Evolutionary conservation across 2,113 vertebrate genomes (phyloP).

Genomic region (Dendropsophus ebraccatus): DNA sequence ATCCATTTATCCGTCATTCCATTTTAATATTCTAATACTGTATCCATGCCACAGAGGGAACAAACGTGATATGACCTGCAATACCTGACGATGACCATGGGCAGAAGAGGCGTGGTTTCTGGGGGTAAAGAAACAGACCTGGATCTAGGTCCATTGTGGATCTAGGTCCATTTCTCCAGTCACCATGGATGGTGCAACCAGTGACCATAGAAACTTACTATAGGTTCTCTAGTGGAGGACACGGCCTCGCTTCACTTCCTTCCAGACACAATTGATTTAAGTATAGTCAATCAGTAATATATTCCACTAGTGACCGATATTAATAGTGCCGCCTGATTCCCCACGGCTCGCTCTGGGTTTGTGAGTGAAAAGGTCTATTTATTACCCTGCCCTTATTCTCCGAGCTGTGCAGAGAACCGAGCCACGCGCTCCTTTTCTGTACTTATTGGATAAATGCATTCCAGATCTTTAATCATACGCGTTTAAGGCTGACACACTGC

Average conservation of each 20-base stretch:
- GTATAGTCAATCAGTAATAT: constrained; percentile 4
- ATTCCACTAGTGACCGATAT: constrained; percentile 16
- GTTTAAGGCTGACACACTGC: constrained; percentile 31
- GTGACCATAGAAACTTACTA: not conserved
- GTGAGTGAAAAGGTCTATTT: not conserved
- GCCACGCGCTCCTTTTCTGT: fast-evolving
- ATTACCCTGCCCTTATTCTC: constrained; percentile 35
- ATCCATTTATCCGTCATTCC: too few relatives aligned
- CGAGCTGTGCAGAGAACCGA: constrained; percentile 14
- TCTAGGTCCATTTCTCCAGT: too few relatives aligned
- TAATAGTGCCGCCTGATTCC: not conserved
- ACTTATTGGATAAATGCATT: constrained; percentile 46
- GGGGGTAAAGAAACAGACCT: too few relatives aligned
- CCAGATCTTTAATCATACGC: constrained; percentile 57
- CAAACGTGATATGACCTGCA: too few relatives aligned
- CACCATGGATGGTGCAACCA: not conserved
- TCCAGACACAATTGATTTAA: not conserved
- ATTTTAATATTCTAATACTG: too few relatives aligned
- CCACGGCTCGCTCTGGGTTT: constrained; percentile 6
- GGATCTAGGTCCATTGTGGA: too few relatives aligned
- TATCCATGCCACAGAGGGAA: too few relatives aligned
- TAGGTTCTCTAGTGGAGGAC: not conserved
- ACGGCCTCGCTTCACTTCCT: not conserved
- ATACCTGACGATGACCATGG: too few relatives aligned
- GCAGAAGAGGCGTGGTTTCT: too few relatives aligned